Percentiles rank a stretch among this genome's conserved stretches.
Evolutionary conservation across 2,888 invertebrate species (phyloP).

Genomic region (Hydrotaea cyrtoneurina): DNA sequence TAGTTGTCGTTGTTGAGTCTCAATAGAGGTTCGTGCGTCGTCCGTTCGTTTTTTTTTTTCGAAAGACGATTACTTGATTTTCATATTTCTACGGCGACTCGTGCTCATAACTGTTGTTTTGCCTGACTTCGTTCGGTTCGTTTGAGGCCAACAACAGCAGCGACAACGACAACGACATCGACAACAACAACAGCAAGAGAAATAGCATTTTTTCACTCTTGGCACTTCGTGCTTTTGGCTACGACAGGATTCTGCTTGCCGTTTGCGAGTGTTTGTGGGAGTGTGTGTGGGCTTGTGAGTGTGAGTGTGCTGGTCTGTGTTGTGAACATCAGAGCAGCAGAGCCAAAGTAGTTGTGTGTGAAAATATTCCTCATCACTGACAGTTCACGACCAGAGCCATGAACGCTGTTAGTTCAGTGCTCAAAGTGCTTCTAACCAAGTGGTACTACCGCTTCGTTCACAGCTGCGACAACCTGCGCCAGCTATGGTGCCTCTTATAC

Average conservation of each 20-base stretch:
- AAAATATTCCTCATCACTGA: slow-evolving; percentile 65
- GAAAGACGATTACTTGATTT: slow-evolving; percentile 39
- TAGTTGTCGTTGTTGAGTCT: slow-evolving; percentile 40
- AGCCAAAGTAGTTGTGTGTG: slow-evolving; percentile 67
- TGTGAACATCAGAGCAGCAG: slow-evolving; percentile 64
- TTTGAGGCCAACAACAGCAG: slow-evolving; percentile 56
- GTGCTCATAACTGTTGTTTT: slow-evolving; percentile 3
- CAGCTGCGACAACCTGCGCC: slow-evolving; percentile 53
- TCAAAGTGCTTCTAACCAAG: slow-evolving; percentile 78
- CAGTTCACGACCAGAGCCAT: slow-evolving; percentile 72
- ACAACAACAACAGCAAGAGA: slow-evolving; percentile 24
- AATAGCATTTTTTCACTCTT: slow-evolving; percentile 19
- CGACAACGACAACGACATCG: slow-evolving; percentile 50
- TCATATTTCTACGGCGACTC: slow-evolving; percentile 58
- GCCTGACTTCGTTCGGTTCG: slow-evolving; percentile 49
- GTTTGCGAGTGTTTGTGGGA: slow-evolving; percentile 17
- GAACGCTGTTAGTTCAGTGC: slow-evolving; percentile 75
- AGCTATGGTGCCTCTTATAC: slow-evolving; percentile 58
- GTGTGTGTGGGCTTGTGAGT: slow-evolving; percentile 10
- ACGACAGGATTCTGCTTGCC: slow-evolving; percentile 60
- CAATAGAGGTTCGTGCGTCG: slow-evolving; percentile 14
- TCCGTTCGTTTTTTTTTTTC: neutral
- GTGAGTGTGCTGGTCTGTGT: slow-evolving; percentile 16
- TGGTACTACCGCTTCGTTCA: slow-evolving; percentile 71
- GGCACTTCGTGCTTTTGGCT: slow-evolving; percentile 54